Evolutionary conservation across 2,797 vertebrate genomes (phyloP), one percentile per base, ranked within the genome.

Genomic region (Platyrinchus mystaceus): DNA sequence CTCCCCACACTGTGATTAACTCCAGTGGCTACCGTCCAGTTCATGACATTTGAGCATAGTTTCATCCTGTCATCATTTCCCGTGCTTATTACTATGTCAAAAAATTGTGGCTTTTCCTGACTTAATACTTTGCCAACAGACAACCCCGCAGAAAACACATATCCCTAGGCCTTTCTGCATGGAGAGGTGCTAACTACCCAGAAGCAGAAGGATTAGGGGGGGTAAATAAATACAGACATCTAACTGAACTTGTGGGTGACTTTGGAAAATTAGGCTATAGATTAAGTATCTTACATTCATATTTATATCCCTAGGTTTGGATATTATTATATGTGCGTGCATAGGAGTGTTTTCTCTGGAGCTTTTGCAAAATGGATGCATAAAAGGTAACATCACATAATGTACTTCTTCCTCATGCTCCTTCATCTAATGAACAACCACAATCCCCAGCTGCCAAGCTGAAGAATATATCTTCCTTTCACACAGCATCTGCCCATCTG

Each of bases 151-250:
- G 50, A 74, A 73, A 41, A 78, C 66, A 63, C 44, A 63, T 19
- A 76, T 55, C 44, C 2, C 73, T 27, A 34, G 66, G 73, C 14
- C n/a, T 75, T 89, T 93, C 82, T 84, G 20, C 3, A 1, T 2
- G 2, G 34, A 24, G 66, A 50, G 9, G 34, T 78, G 60, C 66
- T 91, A 77, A 81, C 66, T 95, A 85, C 37, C 32, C 66, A 91
- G 69, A 78, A 93, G 58, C 82, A 93, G 79, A 96, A 87, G 79
- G 68, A 66, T 15, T 69, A n/a, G n/a, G 10, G 2, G 36, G 55
- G 36, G 26, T 89, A 80, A 93, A 91, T 76, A 90, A 93, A 75
- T 60, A 49, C 73, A 94, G 83, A 56, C 34, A 86, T 81, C 41
- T 66, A 87, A 53, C 76, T 53, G 58, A 93, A 55, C 26, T 75